A percentile compares a stretch with the other conserved stretches of the same genome.
Conservation (phyloP, 2,888 invertebrate species). For the Cylloceria caligata region DNA sequence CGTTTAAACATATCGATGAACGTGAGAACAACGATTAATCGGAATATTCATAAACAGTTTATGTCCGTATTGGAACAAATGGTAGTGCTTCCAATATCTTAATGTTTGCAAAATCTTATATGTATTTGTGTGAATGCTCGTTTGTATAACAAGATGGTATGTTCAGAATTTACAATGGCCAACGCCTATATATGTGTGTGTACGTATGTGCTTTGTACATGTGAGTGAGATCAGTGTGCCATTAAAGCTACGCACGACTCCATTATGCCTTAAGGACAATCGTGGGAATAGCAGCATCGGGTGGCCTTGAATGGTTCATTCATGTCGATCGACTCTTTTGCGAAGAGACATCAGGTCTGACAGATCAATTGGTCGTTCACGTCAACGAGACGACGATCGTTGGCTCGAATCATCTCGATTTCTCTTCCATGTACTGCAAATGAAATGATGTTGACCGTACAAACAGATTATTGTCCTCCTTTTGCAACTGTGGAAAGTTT, state of each 20-base stretch:
- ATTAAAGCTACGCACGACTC: slow-evolving; percentile 72
- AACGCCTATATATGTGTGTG: background rate
- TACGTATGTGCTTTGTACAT: background rate
- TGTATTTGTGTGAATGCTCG: background rate
- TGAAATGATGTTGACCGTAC: background rate
- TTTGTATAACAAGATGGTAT: background rate
- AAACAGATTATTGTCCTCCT: slow-evolving; percentile 3
- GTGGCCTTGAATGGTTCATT: slow-evolving; percentile 84
- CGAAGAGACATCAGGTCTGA: slow-evolving; percentile 79
- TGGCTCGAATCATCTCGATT: slow-evolving; percentile 56
- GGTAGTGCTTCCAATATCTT: slow-evolving; percentile 4
- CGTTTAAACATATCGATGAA: slow-evolving; percentile 6
- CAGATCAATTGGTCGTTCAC: slow-evolving; percentile 81
- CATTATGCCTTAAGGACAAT: slow-evolving; percentile 84
- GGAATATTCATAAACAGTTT: slow-evolving; percentile 21
- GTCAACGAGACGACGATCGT: slow-evolving; percentile 61
- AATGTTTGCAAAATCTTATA: background rate
- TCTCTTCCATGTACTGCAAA: slow-evolving; percentile 14
- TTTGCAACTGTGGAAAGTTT: background rate
- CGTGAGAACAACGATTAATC: slow-evolving; percentile 14
- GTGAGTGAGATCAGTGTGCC: slow-evolving; percentile 41
- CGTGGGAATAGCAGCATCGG: slow-evolving; percentile 83
- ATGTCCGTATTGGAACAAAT: slow-evolving; percentile 14
- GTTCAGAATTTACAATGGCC: slow-evolving; percentile 8
- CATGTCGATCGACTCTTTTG: slow-evolving; percentile 84